A percentile compares a stretch with the other conserved stretches of the same genome.
Evolutionary conservation across 64 coral and sea anemone species (phyloP).

Genomic region (Cladopsammia gracilis): DNA sequence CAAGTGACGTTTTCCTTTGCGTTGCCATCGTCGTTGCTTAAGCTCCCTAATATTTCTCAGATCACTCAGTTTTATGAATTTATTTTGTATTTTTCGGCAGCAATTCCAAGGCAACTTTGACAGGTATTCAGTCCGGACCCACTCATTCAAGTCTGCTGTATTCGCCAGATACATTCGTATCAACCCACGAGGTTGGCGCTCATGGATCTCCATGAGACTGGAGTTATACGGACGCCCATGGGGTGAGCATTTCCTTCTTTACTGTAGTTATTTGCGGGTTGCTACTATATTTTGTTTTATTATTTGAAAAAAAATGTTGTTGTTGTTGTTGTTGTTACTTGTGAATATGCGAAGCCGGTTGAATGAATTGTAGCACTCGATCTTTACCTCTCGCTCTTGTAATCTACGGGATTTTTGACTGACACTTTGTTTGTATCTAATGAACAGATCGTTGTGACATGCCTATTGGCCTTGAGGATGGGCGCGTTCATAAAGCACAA

Average conservation of each 20-base stretch:
- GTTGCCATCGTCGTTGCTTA: not conserved
- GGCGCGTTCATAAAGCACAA: not conserved
- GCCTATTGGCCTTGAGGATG: constrained; percentile 61
- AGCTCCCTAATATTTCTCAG: too few species aligned
- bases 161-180: constrained; percentile 53
- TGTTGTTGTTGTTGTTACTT: too few species aligned
- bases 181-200: constrained; percentile 50
- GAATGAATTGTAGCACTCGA: too few species aligned
- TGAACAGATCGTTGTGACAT: constrained; percentile 66
- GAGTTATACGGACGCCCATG: constrained; percentile 63
- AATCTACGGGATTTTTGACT: not conserved
- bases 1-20: too few species aligned
- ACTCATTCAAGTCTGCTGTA: constrained; percentile 46
- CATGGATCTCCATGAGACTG: constrained; percentile 64
- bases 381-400: too few species aligned
- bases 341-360: too few species aligned
- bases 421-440: not conserved
- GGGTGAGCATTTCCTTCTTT: constrained; percentile 14
- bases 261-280: too few species aligned
- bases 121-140: constrained; percentile 45
- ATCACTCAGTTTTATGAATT: not conserved
- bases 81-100: constrained; percentile 24
- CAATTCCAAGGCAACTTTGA: constrained; percentile 74
- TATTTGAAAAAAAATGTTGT: too few species aligned
- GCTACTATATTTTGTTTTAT: too few species aligned